Percentiles rank a stretch among this genome's conserved stretches.
Evolutionary conservation across 2,113 vertebrate species (phyloP).

Genomic region (Poeciliopsis prolifica): DNA sequence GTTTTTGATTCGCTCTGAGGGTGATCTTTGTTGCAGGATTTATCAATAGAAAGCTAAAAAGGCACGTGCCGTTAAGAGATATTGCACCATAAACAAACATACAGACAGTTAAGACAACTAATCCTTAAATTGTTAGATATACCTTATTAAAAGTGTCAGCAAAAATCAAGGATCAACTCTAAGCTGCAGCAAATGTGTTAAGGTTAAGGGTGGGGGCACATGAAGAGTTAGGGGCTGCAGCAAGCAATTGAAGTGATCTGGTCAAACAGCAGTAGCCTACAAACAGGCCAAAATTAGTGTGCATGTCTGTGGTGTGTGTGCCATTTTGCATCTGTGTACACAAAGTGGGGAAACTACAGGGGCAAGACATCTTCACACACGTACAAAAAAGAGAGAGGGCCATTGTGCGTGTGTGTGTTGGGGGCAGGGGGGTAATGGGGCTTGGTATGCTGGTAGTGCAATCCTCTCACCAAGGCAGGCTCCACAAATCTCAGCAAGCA

Average conservation of each 20-base stretch:
- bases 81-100: constrained; percentile 82
- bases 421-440: background rate
- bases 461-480: constrained; percentile 80
- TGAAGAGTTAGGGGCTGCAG: constrained; percentile 67
- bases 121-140: constrained; percentile 71
- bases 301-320: constrained; percentile 14
- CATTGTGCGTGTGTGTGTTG: no score
- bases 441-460: constrained; percentile 80
- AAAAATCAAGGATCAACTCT: constrained; percentile 60
- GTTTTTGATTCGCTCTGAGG: constrained; percentile 68
- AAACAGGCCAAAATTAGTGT: constrained; percentile 45
- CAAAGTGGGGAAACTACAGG: constrained; percentile 50
- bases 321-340: constrained; percentile 44
- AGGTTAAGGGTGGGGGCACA: constrained; percentile 26
- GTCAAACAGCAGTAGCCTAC: constrained; percentile 45
- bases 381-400: constrained; percentile 76
- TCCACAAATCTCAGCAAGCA: constrained; percentile 79
- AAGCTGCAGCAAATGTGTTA: constrained; percentile 74
- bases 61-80: constrained; percentile 81
- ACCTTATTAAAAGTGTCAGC: constrained; percentile 65
- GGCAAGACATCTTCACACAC: constrained; percentile 74
- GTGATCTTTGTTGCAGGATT: constrained; percentile 66
- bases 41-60: constrained; percentile 82
- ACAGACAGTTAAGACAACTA: constrained; percentile 75
- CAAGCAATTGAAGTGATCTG: constrained; percentile 61